Evolutionary conservation across 2,113 vertebrate species (phyloP).

Genomic region (Tauraco erythrolophus): DNA sequence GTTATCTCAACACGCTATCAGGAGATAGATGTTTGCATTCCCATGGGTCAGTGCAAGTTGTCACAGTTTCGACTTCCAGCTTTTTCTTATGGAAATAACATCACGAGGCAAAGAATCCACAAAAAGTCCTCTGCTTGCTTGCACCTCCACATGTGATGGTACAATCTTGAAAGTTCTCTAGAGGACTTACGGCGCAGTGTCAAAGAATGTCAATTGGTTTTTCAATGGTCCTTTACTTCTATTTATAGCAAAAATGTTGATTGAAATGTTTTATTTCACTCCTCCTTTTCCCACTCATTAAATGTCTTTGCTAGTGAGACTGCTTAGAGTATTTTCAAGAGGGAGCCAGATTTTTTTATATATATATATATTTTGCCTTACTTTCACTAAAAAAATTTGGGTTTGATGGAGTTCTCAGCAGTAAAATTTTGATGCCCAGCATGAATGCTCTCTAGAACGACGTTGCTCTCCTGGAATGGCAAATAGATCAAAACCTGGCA

Average conservation of each 20-base stretch:
- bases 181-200: neutral
- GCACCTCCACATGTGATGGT: neutral
- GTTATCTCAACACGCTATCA: conserved; percentile 45
- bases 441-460: neutral
- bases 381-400: neutral
- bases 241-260: conserved; percentile 8
- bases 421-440: neutral
- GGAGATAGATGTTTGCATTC: conserved; percentile 49
- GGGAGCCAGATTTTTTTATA: neutral
- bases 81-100: conserved; percentile 56
- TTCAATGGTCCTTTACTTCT: neutral
- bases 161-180: neutral
- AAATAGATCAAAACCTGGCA: neutral
- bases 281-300: neutral
- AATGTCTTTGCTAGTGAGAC: neutral
- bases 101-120: neutral
- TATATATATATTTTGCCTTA: neutral
- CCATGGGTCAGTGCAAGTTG: conserved; percentile 24
- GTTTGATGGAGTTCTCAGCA: neutral
- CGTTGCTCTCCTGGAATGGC: neutral
- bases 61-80: conserved; percentile 49
- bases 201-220: neutral
- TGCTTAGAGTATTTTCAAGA: neutral
- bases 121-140: neutral
- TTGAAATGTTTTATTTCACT: neutral